Conservation (phyloP, 2,113 vertebrate species). For the Gobius niger region DNA sequence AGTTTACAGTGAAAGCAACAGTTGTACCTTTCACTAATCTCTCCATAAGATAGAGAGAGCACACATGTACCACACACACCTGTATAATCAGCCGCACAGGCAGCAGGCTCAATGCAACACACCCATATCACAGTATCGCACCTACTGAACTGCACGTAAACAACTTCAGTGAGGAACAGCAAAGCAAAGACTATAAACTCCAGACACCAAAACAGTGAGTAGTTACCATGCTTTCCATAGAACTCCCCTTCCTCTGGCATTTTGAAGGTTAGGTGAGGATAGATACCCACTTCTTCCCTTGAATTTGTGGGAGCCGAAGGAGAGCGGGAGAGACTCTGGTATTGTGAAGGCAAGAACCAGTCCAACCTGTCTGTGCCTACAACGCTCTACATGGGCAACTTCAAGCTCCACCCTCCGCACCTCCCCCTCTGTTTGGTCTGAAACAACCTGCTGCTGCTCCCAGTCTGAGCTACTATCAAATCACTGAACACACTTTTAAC, state of each 20-base stretch:
- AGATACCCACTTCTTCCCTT: not conserved
- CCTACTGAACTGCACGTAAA: not conserved
- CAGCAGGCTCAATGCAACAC: constrained; percentile 21
- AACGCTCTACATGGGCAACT: not conserved
- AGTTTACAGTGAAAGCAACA: not conserved
- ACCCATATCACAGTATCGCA: constrained; percentile 24
- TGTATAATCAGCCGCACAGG: constrained; percentile 12
- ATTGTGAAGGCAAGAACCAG: constrained; percentile 45
- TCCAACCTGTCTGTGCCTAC: constrained; percentile 58
- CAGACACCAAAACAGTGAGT: not conserved
- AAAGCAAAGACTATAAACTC: not conserved
- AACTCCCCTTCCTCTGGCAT: constrained; percentile 57
- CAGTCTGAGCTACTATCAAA: constrained; percentile 47
- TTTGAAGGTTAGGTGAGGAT: constrained; percentile 20
- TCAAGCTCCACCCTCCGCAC: constrained; percentile 28
- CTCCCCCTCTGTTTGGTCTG: constrained; percentile 23
- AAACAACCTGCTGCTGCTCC: constrained; percentile 17
- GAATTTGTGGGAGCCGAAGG: not conserved
- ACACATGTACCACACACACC: not conserved
- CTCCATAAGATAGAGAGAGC: constrained; percentile 22
- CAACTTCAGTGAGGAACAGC: not conserved
- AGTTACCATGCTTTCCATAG: constrained; percentile 67
- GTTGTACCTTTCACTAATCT: not conserved
- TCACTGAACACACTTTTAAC: not conserved
- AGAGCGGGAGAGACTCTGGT: not conserved